Percentiles rank a stretch among this genome's conserved stretches.
phyloP scores from a whole-genome alignment of 2,113 vertebrate genomes.

The Rhipidura dahli region DNA sequence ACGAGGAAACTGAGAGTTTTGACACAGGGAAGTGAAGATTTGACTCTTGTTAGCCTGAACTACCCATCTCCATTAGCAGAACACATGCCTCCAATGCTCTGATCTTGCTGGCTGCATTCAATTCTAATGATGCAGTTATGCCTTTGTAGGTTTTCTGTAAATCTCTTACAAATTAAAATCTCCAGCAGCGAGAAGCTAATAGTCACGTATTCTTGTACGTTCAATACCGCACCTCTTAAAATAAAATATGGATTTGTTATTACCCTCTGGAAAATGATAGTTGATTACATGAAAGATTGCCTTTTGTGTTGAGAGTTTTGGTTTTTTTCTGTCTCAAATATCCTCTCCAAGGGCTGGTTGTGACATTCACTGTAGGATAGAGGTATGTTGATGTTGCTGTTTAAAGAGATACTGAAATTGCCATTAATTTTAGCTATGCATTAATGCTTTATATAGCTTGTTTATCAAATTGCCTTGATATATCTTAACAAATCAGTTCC shows the following conservation, averaged over 20 bases:
- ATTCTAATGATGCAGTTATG: not conserved
- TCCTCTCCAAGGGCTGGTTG: not conserved
- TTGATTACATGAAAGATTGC: slow-evolving; percentile 1
- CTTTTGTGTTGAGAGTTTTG: not conserved
- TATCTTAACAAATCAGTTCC: slow-evolving; percentile 36
- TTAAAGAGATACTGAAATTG: not conserved
- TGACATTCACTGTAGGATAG: not conserved
- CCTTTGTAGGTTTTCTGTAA: not conserved
- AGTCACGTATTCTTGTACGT: not conserved
- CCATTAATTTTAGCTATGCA: not conserved
- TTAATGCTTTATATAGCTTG: not conserved
- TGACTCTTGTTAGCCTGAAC: not conserved
- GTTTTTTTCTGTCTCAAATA: not conserved
- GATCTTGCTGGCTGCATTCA: not conserved
- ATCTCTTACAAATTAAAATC: slow-evolving; percentile 13
- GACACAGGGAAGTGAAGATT: not conserved
- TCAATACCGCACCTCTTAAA: slow-evolving; percentile 25
- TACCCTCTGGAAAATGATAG: not conserved
- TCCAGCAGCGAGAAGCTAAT: not conserved
- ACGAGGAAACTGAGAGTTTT: not conserved
- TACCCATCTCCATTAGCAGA: not conserved
- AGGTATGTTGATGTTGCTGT: not conserved
- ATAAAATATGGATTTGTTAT: slow-evolving; percentile 36
- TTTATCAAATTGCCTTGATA: slow-evolving; percentile 33
- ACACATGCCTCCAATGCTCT: not conserved